Evolutionary conservation across 2,113 vertebrate species (phyloP).

Genomic region (Melospiza georgiana): DNA sequence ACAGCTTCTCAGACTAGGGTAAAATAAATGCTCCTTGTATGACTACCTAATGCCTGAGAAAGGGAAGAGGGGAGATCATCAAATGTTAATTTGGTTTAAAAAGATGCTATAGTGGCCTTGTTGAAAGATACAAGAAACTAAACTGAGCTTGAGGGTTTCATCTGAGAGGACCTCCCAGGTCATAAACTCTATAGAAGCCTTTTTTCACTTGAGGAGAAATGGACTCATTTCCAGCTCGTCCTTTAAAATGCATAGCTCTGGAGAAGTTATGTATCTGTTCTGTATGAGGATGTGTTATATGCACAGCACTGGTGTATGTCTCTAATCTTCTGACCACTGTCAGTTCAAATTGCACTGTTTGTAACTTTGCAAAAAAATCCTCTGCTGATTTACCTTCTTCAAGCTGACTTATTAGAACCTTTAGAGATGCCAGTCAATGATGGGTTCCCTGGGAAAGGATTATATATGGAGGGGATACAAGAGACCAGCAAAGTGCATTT

Average conservation of each 20-base stretch:
- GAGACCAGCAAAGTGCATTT: not conserved
- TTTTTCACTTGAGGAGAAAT: not conserved
- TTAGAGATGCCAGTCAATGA: not conserved
- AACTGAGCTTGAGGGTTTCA: not conserved
- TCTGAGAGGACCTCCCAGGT: not conserved
- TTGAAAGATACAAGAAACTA: not conserved
- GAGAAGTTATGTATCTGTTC: rapidly evolving
- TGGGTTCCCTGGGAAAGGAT: not conserved
- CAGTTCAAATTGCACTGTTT: not conserved
- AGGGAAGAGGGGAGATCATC: not conserved
- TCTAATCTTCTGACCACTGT: not conserved
- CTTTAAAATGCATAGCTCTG: not conserved
- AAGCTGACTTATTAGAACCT: not conserved
- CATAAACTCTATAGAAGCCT: not conserved
- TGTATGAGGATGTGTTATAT: not conserved
- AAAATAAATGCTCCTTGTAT: not conserved
- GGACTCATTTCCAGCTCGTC: not conserved
- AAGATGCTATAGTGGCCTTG: not conserved
- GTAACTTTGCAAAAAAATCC: not conserved
- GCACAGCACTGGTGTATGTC: not conserved
- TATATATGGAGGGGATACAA: rapidly evolving
- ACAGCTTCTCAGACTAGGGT: not conserved
- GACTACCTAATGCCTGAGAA: not conserved
- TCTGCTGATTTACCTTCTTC: not conserved
- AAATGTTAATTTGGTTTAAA: not conserved